Percentiles rank a stretch among this genome's conserved stretches.
Conservation (phyloP, 64 coral and sea anemone species). For the Exaiptasia diaphana region DNA sequence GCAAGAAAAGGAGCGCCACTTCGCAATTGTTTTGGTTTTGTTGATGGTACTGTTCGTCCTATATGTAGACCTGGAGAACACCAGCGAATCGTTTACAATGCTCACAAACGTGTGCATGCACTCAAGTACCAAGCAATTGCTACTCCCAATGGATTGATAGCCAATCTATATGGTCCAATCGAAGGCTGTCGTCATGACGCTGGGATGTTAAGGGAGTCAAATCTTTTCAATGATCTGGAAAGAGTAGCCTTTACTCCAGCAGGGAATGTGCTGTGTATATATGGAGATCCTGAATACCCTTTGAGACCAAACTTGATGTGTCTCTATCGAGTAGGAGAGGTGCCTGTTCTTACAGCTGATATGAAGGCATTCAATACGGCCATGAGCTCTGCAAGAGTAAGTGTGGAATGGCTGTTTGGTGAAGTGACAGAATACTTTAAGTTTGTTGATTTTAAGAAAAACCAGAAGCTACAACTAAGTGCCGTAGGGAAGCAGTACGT, state of each 20-base stretch:
- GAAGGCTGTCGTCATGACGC: not conserved
- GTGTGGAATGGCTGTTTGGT: not conserved
- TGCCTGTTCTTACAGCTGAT: not conserved
- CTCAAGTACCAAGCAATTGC: not conserved
- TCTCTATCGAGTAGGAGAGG: not conserved
- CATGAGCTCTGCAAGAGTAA: not conserved
- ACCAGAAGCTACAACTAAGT: not conserved
- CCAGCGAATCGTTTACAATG: not conserved
- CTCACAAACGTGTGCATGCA: not conserved
- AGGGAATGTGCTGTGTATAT: not conserved
- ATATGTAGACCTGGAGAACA: not conserved
- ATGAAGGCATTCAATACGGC: not conserved
- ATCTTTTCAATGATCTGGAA: not conserved
- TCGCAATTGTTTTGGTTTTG: constrained; percentile 5
- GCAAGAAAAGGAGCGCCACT: not conserved
- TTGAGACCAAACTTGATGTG: not conserved
- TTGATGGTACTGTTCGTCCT: constrained; percentile 8
- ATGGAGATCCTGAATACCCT: not conserved
- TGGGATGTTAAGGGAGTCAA: not conserved
- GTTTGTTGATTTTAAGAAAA: constrained; percentile 13
- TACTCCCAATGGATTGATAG: not conserved
- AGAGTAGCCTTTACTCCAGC: not conserved
- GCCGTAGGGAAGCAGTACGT: not conserved
- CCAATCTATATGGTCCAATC: not conserved
- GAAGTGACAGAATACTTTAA: not conserved